Percentiles rank a stretch among this genome's conserved stretches.
Conservation (phyloP, 1,140 invertebrate species). For the Metopolophium dirhodum region DNA sequence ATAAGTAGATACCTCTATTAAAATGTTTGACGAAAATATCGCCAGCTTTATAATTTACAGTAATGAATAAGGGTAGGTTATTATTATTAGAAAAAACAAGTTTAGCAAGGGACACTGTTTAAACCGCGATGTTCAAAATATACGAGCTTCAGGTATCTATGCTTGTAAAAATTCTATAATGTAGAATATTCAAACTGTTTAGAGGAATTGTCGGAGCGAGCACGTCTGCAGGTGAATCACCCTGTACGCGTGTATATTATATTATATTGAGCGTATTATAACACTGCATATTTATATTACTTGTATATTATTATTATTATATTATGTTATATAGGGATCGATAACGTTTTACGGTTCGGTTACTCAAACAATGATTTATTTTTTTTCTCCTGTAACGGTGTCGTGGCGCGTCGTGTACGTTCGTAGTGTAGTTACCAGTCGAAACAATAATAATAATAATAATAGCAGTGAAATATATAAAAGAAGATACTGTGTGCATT, state of each 20-base stretch:
- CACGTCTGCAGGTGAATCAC: not conserved
- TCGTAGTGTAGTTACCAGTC: not conserved
- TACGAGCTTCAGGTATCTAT: not conserved
- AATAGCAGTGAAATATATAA: not conserved
- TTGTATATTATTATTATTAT: not conserved
- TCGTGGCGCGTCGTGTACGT: not conserved
- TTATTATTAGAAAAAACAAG: too few species aligned
- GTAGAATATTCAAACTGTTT: not conserved
- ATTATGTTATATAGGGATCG: not conserved
- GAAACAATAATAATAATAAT: conserved; percentile 1
- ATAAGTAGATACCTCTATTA: too few species aligned
- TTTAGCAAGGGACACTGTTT: too few species aligned
- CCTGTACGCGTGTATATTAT: not conserved
- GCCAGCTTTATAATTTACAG: too few species aligned
- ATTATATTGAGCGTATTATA: not conserved
- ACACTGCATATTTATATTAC: not conserved
- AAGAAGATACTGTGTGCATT: not conserved
- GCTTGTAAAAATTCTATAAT: not conserved
- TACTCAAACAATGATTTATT: not conserved
- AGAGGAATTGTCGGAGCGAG: not conserved
- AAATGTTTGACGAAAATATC: too few species aligned
- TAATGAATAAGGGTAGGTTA: too few species aligned
- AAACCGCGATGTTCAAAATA: too few species aligned
- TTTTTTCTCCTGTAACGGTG: not conserved
- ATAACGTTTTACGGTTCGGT: not conserved